phyloP scores from a whole-genome alignment of 2,888 invertebrate species.

The Eledone cirrhosa region DNA sequence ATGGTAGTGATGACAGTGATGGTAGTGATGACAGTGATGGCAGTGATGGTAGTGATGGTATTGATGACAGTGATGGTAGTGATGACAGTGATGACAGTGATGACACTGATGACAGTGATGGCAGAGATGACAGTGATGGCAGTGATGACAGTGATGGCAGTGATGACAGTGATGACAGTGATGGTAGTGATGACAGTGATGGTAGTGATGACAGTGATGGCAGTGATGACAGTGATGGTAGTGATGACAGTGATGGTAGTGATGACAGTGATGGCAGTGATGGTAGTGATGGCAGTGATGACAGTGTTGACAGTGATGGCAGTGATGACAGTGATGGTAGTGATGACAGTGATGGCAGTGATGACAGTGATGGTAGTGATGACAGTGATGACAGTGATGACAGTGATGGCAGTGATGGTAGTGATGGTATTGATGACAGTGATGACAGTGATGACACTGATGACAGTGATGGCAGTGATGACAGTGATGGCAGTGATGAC shows the following conservation, averaged over 20 bases:
- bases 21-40: background rate
- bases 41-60: background rate
- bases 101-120: too few relatives aligned
- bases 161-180: background rate
- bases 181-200: background rate
- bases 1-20: background rate
- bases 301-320: too few relatives aligned
- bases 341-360: background rate
- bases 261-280: background rate
- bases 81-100: too few relatives aligned
- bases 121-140: too few relatives aligned
- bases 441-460: too few relatives aligned
- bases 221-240: background rate
- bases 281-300: too few relatives aligned
- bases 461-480: constrained; percentile 8
- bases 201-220: background rate
- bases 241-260: background rate
- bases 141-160: too few relatives aligned
- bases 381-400: background rate
- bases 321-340: too few relatives aligned
- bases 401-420: constrained; percentile 11
- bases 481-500: constrained; percentile 10
- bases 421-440: too few relatives aligned
- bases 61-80: too few relatives aligned
- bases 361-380: constrained; percentile 13